phyloP scores from a whole-genome alignment of 2,888 invertebrate species.

The Campopleginae sp. region DNA sequence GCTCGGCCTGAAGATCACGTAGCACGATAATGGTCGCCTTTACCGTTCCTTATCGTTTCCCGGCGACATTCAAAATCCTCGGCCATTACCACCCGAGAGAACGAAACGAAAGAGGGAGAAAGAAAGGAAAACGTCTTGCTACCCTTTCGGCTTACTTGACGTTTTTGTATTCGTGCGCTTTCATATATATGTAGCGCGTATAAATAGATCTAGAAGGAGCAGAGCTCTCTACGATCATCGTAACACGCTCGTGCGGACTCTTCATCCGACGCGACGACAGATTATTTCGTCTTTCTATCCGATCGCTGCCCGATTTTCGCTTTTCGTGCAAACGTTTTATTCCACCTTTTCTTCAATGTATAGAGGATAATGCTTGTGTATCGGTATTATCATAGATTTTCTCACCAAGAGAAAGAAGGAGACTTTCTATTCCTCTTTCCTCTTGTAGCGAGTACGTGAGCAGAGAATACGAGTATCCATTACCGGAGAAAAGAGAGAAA shows the following conservation, averaged over 20 bases:
- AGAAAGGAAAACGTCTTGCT: constrained; percentile 44
- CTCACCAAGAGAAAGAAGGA: constrained; percentile 45
- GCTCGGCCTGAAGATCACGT: constrained; percentile 80
- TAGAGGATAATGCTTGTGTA: constrained; percentile 12
- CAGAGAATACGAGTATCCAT: constrained; percentile 68
- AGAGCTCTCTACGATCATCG: constrained; percentile 36
- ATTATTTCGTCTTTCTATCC: constrained; percentile 67
- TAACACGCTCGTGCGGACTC: constrained; percentile 56
- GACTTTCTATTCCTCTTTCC: constrained; percentile 61
- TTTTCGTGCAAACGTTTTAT: constrained; percentile 52
- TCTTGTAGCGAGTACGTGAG: constrained; percentile 63
- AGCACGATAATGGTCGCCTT: constrained; percentile 82
- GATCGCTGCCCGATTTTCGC: constrained; percentile 62
- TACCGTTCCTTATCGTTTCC: constrained; percentile 80
- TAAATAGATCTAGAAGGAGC: constrained; percentile 28
- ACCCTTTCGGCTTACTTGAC: constrained; percentile 62
- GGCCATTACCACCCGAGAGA: constrained; percentile 67
- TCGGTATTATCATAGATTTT: constrained; percentile 45
- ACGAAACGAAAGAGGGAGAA: constrained; percentile 21
- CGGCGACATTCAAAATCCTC: constrained; percentile 81
- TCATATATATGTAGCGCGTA: background rate
- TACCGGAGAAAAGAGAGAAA: constrained; percentile 48
- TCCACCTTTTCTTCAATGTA: constrained; percentile 34
- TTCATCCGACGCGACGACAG: constrained; percentile 61
- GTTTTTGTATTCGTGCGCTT: constrained; percentile 51